phyloP scores from a whole-genome alignment of 2,113 vertebrate species.

The Barnardius zonarius region DNA sequence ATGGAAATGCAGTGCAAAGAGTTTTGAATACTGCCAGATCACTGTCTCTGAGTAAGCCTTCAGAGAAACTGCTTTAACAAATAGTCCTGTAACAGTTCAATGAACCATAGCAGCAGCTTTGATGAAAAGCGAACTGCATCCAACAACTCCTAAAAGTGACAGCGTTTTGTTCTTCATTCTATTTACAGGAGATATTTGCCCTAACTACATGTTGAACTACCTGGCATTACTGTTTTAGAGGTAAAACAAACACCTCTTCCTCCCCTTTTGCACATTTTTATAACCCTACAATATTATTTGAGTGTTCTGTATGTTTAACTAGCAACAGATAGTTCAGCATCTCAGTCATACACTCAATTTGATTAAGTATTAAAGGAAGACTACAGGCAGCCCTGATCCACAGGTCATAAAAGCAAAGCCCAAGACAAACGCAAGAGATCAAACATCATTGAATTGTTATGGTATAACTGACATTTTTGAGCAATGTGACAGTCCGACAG shows the following conservation, averaged over 20 bases:
- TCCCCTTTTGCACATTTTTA: not conserved
- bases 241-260: not conserved
- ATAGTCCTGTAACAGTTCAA: rapidly evolving
- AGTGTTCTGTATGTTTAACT: not conserved
- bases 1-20: not conserved
- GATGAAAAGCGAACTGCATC: not conserved
- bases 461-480: not conserved
- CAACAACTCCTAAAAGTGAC: not conserved
- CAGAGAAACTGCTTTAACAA: not conserved
- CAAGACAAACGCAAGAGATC: not conserved
- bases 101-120: not conserved
- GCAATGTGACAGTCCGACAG: not conserved
- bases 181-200: not conserved
- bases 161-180: not conserved
- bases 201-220: not conserved
- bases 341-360: not conserved
- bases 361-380: not conserved
- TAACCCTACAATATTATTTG: not conserved
- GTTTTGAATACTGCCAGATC: not conserved
- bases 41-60: not conserved
- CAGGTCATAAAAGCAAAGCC: not conserved
- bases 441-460: not conserved
- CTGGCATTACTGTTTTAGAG: not conserved
- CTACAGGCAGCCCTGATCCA: not conserved
- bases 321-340: not conserved